These are phyloP conservation scores for Remorina albescens DNA, from an alignment of 2,797 vertebrate genomes.

Conservation along the genomic window DNA sequence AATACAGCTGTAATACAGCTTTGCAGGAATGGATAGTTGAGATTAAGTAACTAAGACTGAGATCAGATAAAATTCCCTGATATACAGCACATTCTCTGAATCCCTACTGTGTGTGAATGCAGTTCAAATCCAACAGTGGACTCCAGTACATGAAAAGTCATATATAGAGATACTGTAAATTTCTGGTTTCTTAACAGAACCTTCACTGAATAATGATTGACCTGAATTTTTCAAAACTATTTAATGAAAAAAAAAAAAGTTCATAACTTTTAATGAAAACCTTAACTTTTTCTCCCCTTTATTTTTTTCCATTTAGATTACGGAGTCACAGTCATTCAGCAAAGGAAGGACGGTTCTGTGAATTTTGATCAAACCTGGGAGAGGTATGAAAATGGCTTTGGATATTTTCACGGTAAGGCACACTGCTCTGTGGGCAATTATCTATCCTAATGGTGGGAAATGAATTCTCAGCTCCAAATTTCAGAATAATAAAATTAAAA, in stretches of 20 bases:
- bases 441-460: neutral
- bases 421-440: neutral
- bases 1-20: neutral
- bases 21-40: neutral
- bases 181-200: neutral
- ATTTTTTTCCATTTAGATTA: conserved; percentile 74
- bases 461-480: neutral
- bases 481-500: neutral
- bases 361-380: conserved; percentile 94
- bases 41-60: no score
- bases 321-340: conserved; percentile 90
- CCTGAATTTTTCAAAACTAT: neutral
- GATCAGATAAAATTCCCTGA: neutral
- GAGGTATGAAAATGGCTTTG: conserved; percentile 90
- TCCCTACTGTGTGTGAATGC: neutral
- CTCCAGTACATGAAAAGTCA: neutral
- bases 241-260: neutral
- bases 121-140: neutral
- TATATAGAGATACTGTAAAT: neutral
- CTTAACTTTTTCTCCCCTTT: neutral
- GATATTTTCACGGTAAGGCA: conserved; percentile 87
- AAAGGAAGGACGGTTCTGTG: conserved; percentile 86
- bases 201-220: neutral
- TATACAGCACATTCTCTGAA: neutral
- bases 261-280: neutral